Evolutionary conservation across 1,140 invertebrate species (phyloP).

Genomic region (Asobara japonica): DNA sequence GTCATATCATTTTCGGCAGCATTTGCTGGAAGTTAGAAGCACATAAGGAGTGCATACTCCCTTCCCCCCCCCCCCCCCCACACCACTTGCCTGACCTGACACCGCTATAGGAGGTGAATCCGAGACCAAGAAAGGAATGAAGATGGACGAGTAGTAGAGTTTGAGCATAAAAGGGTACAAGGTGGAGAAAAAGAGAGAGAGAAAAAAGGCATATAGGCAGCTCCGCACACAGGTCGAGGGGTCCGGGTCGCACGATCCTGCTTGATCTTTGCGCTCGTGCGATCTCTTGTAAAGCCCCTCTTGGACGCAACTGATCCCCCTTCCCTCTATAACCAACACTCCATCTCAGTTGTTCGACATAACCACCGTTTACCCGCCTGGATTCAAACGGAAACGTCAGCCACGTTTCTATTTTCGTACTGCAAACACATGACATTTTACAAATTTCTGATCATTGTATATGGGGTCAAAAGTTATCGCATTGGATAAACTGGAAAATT

Average conservation of each 20-base stretch:
- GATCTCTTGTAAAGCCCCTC: conserved; percentile 48
- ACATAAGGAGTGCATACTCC: background rate
- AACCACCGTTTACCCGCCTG: background rate
- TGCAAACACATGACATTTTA: background rate
- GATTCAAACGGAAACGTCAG: background rate
- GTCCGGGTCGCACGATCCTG: conserved; percentile 66
- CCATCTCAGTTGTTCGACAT: conserved; percentile 28
- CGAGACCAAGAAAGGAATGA: conserved; percentile 16
- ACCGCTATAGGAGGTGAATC: conserved; percentile 32
- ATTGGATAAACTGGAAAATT: too few relatives aligned
- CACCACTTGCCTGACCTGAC: background rate
- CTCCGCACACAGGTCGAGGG: conserved; percentile 57
- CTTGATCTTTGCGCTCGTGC: conserved; percentile 66
- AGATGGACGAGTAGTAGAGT: conserved; percentile 28
- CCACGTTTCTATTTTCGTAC: conserved; percentile 14
- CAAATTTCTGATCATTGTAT: background rate
- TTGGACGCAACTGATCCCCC: conserved; percentile 21
- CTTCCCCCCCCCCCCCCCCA: background rate
- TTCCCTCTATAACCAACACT: conserved; percentile 28
- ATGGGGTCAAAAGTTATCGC: too few relatives aligned
- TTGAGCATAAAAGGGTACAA: conserved; percentile 23
- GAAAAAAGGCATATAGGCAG: conserved; percentile 38
- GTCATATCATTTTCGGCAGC: too few relatives aligned
- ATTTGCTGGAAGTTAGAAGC: background rate
- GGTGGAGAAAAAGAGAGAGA: background rate